Evolutionary conservation across 2,888 invertebrate species (phyloP), one percentile per base, ranked within the genome.

Genomic region (Thymelicus lineola): DNA sequence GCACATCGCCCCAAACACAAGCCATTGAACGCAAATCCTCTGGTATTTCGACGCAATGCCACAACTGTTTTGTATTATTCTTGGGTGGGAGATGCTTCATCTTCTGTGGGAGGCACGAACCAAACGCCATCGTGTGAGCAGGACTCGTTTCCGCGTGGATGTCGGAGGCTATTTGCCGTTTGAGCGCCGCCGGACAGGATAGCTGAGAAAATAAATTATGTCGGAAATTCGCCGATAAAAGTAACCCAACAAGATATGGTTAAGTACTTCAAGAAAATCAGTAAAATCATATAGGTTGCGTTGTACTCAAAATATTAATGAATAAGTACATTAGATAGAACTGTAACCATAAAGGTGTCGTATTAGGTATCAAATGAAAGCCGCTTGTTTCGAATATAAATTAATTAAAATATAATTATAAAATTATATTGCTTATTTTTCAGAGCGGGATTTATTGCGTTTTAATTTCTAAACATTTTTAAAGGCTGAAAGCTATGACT

Each of bases 1-100:
- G 91, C 57, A 96, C 95, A n/a, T 94, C 95, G 14, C 94, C 91
- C 95, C 95, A 96, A 0, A 96, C 94, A 59, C 91, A 90, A 0
- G 95, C 88, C 96, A 96, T 96, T 0, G 93, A 88, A 69, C 93
- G 91, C 17, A 96, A 81, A 58, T 95, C 95, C 63, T 93, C 87
- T 0, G 95, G 95, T 60, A 95, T 94, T 72, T 90, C 82, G 67
- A 95, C 94, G 9, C 88, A 82, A 42, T 95, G 80, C 96, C 96
- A 96, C 75, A 89, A 90, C 59, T 89, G 81, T 58, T 91, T 79
- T 0, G 95, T 94, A 45, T 93, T 89, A 80, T 95, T 95, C 45
- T 82, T 83, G 0, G 95, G 95, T 9, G 95, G 94, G 6, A 93
- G 79, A 71, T 94, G 94, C 74, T 93, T 93, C 81, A 94, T 79